Evolutionary conservation across 2,888 invertebrate species (phyloP).

Genomic region (Dorcus hopei): DNA sequence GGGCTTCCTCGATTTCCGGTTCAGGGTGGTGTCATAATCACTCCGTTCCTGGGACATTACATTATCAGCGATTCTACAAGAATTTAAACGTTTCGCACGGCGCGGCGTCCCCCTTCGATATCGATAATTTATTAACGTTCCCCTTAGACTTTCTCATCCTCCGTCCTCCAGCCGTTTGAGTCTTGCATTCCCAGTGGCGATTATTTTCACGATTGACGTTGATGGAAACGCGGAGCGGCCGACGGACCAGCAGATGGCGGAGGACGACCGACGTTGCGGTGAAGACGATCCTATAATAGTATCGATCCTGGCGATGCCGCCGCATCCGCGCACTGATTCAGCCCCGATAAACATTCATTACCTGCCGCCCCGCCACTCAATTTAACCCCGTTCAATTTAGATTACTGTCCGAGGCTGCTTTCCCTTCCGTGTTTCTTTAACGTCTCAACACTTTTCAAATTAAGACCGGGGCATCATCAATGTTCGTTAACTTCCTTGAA

Average conservation of each 20-base stretch:
- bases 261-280: slow-evolving; percentile 22
- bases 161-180: slow-evolving; percentile 26
- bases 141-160: slow-evolving; percentile 21
- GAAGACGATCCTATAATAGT: slow-evolving; percentile 31
- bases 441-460: slow-evolving; percentile 45
- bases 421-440: slow-evolving; percentile 37
- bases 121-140: slow-evolving; percentile 35
- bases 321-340: slow-evolving; percentile 43
- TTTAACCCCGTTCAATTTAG: slow-evolving; percentile 49
- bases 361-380: slow-evolving; percentile 45
- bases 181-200: slow-evolving; percentile 35
- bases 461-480: slow-evolving; percentile 38
- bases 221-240: slow-evolving; percentile 28
- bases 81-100: too few species aligned
- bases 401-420: slow-evolving; percentile 46
- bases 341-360: slow-evolving; percentile 49
- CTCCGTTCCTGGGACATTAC: too few species aligned
- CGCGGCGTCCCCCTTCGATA: slow-evolving; percentile 4
- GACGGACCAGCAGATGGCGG: slow-evolving; percentile 25
- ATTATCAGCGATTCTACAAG: too few species aligned
- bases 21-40: too few species aligned
- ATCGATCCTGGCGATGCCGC: slow-evolving; percentile 31
- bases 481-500: slow-evolving; percentile 26
- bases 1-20: too few species aligned
- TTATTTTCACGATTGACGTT: slow-evolving; percentile 37